Conservation (phyloP, 2,797 vertebrate species). For the Rhabdomys pumilio region DNA sequence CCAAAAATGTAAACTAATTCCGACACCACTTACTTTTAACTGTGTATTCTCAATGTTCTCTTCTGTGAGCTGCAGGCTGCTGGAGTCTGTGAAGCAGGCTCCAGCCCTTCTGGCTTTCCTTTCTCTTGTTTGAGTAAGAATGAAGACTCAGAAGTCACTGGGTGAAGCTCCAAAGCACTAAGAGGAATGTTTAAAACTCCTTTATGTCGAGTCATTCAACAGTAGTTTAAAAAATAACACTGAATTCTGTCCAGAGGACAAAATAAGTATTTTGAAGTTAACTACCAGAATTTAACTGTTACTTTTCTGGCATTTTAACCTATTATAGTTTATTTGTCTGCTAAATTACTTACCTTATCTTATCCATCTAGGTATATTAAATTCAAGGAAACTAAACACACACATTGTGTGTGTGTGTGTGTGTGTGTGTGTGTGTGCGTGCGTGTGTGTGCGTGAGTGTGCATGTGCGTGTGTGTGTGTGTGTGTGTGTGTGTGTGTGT, state of each 20-base stretch:
- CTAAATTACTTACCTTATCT: conserved; percentile 54
- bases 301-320: conserved; percentile 20
- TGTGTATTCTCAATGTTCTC: conserved; percentile 47
- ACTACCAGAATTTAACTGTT: conserved; percentile 34
- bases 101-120: background rate
- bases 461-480: background rate
- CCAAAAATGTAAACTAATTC: conserved; percentile 70
- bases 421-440: background rate
- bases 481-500: background rate
- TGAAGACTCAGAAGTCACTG: background rate
- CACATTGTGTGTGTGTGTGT: too few species aligned
- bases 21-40: conserved; percentile 74
- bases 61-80: conserved; percentile 46
- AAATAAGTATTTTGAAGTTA: conserved; percentile 56
- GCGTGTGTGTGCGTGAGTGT: background rate
- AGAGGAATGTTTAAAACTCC: conserved; percentile 28
- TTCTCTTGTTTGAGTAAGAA: conserved; percentile 4
- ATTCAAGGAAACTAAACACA: background rate
- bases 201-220: conserved; percentile 48
- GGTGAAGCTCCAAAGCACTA: background rate
- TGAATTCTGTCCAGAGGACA: conserved; percentile 33
- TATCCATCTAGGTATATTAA: conserved; percentile 16
- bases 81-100: conserved; percentile 37
- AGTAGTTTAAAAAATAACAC: conserved; percentile 49
- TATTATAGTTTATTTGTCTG: background rate